Percentiles rank a stretch among this genome's conserved stretches.
These are phyloP conservation scores for Amblyornis subalaris DNA, from an alignment of 2,113 vertebrate species.

Conservation along the genomic window DNA sequence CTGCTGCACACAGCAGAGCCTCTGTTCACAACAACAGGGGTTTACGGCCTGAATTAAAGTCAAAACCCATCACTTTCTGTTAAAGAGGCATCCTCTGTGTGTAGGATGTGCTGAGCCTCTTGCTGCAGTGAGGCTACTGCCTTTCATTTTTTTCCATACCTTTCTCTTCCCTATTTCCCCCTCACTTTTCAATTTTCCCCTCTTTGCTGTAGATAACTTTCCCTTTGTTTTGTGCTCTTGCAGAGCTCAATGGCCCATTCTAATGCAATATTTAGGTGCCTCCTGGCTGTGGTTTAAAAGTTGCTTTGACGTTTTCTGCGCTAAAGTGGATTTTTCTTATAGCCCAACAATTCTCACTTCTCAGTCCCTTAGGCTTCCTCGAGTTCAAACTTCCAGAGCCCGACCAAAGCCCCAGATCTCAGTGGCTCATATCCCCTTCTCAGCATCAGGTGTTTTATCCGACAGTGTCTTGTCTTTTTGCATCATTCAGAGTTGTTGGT, in stretches of 20 bases:
- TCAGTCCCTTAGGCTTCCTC: not conserved
- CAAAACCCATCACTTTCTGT: not conserved
- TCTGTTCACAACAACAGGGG: not conserved
- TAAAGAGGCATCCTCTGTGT: not conserved
- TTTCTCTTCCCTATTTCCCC: not conserved
- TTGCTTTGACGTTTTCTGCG: not conserved
- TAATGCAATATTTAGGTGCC: conserved; percentile 8
- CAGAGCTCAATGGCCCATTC: not conserved
- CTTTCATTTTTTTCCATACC: not conserved
- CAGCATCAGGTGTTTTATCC: not conserved
- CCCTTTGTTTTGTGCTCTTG: not conserved
- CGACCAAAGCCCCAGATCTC: not conserved
- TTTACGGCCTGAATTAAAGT: not conserved
- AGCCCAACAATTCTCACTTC: not conserved
- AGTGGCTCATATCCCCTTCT: not conserved
- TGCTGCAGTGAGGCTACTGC: not conserved
- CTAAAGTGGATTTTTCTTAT: not conserved
- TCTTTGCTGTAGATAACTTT: not conserved
- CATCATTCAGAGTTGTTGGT: not conserved
- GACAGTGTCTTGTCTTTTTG: not conserved
- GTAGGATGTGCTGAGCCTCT: not conserved
- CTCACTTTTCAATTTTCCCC: not conserved
- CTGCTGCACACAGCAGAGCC: not conserved
- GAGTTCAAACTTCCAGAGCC: not conserved
- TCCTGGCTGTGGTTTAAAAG: conserved; percentile 14